A percentile compares a stretch with the other conserved stretches of the same genome.
Conservation (phyloP, 2,888 invertebrate species). For the Caenorhabditis becei region DNA sequence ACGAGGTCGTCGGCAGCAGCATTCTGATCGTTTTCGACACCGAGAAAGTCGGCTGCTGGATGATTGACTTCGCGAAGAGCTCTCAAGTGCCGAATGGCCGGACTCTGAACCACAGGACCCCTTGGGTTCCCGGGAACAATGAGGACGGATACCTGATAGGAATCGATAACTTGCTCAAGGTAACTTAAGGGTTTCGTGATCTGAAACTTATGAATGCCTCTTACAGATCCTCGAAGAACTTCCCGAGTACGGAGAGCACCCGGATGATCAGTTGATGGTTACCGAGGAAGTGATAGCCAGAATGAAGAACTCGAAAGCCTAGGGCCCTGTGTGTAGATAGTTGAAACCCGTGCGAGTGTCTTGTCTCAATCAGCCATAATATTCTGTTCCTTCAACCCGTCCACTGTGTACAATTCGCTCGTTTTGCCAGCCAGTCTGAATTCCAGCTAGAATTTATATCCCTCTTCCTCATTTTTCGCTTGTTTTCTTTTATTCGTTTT, state of each 20-base stretch:
- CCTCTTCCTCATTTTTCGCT: background rate
- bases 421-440: slow-evolving; percentile 27
- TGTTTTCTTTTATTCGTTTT: background rate
- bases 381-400: background rate
- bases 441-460: slow-evolving; percentile 7
- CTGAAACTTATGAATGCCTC: background rate
- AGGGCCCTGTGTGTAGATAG: slow-evolving; percentile 13
- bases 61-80: slow-evolving; percentile 97
- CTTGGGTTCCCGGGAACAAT: slow-evolving; percentile 95
- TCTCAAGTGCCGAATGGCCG: slow-evolving; percentile 85
- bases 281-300: slow-evolving; percentile 65
- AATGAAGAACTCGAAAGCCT: slow-evolving; percentile 44
- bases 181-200: background rate
- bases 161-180: slow-evolving; percentile 90
- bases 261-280: slow-evolving; percentile 62
- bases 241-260: slow-evolving; percentile 62
- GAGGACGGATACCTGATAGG: slow-evolving; percentile 96
- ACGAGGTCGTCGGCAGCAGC: slow-evolving; percentile 95
- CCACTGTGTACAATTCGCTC: slow-evolving; percentile 31
- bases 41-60: slow-evolving; percentile 92
- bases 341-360: background rate
- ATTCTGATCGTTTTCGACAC: slow-evolving; percentile 94
- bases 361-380: slow-evolving; percentile 39
- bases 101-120: slow-evolving; percentile 87
- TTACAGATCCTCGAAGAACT: slow-evolving; percentile 68